Evolutionary conservation across 2,797 vertebrate species (phyloP), one percentile per base, ranked within the genome.

Genomic region (Gambusia yucatana): DNA sequence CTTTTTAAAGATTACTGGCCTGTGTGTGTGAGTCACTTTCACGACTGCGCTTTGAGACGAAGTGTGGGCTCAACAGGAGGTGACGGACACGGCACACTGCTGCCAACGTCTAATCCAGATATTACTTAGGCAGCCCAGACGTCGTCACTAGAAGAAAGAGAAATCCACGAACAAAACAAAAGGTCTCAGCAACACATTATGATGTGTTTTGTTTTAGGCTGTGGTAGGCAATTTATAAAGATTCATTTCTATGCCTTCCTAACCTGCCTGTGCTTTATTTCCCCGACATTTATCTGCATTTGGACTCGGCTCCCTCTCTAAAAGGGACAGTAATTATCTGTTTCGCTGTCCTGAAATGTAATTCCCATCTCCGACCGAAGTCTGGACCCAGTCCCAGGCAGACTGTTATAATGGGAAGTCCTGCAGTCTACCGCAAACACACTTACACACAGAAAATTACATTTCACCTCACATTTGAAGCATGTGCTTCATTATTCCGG

Each of bases 381-480:
- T 82, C 86, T 92, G 91, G 87, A 91, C 83, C 65, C 43, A 33
- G 63, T 89, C 90, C 86, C 84, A 82, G 80, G 77, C 77, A 76
- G 76, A 48, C 75, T 84, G 82, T 52, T 81, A 36, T 11, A 70
- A 80, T 81, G 25, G 41, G 43, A 11, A 70, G 28, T 43, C 78
- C 55, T 63, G 28, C 55, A 43, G 70, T 76, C 71, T 50, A n/a
- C 63, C 73, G 67, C 73, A 63, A 70, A 76, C 43, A 74, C 80
- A 14, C 41, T 28, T 44, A 16, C 28, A 70, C 41, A 70, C 65
- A 69, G 9, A 44, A 69, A 44, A 25, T n/a, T 10, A 43, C 67
- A 28, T 28, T 67, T 67, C 30, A 10, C 9, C 63, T 67, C 63
- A 25, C 63, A 39, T 25, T 22, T 16, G 67, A 44, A 78, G 79